A percentile compares a stretch with the other conserved stretches of the same genome.
Evolutionary conservation across 1,140 invertebrate species (phyloP).

Genomic region (Bombyx mori): DNA sequence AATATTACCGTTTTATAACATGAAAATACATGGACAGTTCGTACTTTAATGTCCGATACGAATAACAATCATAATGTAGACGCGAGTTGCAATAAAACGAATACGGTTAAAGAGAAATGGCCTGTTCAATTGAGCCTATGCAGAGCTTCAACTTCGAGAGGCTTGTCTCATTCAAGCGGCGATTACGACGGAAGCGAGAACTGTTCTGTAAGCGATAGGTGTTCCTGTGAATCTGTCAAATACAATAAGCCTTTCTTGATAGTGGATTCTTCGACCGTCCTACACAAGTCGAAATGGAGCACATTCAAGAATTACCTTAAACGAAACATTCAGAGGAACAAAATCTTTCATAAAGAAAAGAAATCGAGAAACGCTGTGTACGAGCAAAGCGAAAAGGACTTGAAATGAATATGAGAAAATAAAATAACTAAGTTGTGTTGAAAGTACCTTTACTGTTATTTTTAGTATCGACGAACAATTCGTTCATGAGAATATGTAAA

Average conservation of each 20-base stretch:
- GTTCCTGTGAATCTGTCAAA: conserved; percentile 24
- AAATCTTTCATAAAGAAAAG: background rate
- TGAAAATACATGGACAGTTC: too few relatives aligned
- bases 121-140: conserved; percentile 20
- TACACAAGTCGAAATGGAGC: conserved; percentile 35
- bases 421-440: background rate
- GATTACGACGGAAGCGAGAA: conserved; percentile 27
- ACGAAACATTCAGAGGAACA: conserved; percentile 14
- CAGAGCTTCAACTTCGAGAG: conserved; percentile 33
- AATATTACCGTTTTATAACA: too few relatives aligned
- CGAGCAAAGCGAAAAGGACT: too few relatives aligned
- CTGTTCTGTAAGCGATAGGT: conserved; percentile 23
- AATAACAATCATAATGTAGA: too few relatives aligned
- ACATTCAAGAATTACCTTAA: conserved; percentile 31
- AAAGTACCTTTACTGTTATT: background rate
- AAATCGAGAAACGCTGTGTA: background rate
- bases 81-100: too few relatives aligned
- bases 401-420: background rate
- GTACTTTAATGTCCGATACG: too few relatives aligned
- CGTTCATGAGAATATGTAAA: conserved; percentile 1
- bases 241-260: conserved; percentile 29
- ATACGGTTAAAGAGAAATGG: conserved; percentile 15
- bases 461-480: background rate
- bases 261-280: conserved; percentile 25
- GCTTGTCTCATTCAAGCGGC: conserved; percentile 27